These are phyloP conservation scores for Gryllus longicercus DNA, from an alignment of 2,888 invertebrate species.

Conservation along the genomic window DNA sequence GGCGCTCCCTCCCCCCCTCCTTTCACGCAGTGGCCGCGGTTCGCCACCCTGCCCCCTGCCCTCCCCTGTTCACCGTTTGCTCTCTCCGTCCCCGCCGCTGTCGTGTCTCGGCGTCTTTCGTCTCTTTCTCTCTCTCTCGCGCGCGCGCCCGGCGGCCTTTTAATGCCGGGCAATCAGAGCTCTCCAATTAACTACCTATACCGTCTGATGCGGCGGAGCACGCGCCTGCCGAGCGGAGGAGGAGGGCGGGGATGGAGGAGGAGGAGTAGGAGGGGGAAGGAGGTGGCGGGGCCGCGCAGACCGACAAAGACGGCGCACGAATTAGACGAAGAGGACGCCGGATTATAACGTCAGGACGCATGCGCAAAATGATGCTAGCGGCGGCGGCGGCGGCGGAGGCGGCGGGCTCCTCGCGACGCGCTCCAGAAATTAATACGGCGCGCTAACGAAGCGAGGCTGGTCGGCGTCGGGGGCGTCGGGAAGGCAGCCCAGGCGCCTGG, in stretches of 20 bases:
- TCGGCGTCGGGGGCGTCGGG: neutral
- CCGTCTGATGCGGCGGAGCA: no score
- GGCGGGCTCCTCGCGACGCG: slow-evolving; percentile 1
- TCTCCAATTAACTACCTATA: no score
- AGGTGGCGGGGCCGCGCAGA: neutral
- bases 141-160: no score
- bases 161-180: no score
- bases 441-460: neutral
- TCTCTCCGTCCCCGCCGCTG: no score
- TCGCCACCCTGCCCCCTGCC: no score
- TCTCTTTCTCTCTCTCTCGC: no score
- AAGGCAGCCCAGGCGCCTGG: neutral
- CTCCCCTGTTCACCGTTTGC: no score
- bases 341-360: slow-evolving; percentile 1
- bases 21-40: no score
- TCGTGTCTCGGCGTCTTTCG: no score
- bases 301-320: neutral
- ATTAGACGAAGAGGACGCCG: slow-evolving; percentile 6
- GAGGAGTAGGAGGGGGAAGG: neutral
- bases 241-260: neutral
- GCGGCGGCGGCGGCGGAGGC: neutral
- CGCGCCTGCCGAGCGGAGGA: no score
- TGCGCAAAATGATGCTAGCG: neutral
- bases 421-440: slow-evolving; percentile 17
- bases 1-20: no score